Conservation (phyloP, 2,797 vertebrate genomes). For the Hippocampus kuda region DNA sequence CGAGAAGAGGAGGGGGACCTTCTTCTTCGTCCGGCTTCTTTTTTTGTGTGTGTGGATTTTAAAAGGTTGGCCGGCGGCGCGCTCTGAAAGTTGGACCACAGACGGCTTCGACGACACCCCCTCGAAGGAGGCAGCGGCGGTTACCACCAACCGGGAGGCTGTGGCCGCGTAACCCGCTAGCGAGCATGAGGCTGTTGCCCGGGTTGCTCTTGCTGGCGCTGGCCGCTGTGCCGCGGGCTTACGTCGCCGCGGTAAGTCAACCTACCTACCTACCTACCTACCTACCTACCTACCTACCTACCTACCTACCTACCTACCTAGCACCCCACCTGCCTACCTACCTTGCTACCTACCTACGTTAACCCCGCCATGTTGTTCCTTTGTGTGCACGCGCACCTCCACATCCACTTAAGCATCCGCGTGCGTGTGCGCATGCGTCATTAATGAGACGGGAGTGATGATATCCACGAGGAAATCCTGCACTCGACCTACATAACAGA, state of each 20-base stretch:
- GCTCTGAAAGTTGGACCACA: constrained; percentile 57
- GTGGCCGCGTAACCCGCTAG: constrained; percentile 36
- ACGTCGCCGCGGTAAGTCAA: constrained; percentile 61
- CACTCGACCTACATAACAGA: constrained; percentile 62
- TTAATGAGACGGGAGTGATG: constrained; percentile 34
- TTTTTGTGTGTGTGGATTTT: constrained; percentile 50
- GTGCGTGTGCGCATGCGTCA: constrained; percentile 5
- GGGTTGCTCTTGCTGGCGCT: constrained; percentile 63
- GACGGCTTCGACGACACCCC: constrained; percentile 18
- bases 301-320: neutral
- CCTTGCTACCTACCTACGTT: neutral
- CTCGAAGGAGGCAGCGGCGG: constrained; percentile 46
- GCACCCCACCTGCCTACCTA: neutral
- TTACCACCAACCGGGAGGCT: constrained; percentile 48
- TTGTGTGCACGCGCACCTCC: constrained; percentile 3
- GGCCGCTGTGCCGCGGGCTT: constrained; percentile 56
- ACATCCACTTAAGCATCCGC: neutral
- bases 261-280: neutral
- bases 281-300: neutral
- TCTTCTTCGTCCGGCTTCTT: constrained; percentile 8
- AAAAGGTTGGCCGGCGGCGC: constrained; percentile 36
- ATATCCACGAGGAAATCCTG: constrained; percentile 56
- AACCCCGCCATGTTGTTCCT: constrained; percentile 4
- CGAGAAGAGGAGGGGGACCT: constrained; percentile 2
- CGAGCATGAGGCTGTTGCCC: constrained; percentile 42